These are phyloP conservation scores for Melieria crassipennis DNA, from an alignment of 2,888 invertebrate species.

Conservation along the genomic window DNA sequence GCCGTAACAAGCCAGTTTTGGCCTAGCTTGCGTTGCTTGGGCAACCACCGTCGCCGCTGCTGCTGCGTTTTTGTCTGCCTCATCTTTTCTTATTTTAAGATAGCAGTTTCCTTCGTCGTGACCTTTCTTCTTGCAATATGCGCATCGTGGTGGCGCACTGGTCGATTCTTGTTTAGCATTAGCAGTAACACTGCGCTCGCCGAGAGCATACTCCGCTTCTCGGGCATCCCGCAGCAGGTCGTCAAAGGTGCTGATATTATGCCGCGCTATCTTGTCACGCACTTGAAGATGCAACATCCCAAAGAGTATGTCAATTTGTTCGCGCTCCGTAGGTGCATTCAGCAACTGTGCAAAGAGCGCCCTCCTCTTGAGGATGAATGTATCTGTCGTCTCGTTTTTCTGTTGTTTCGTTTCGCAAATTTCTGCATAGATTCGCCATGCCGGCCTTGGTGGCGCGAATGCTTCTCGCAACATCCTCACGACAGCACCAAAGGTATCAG, in stretches of 20 bases:
- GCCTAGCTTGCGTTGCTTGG: conserved; percentile 2
- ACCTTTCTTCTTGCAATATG: conserved; percentile 16
- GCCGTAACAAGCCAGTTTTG: conserved; percentile 34
- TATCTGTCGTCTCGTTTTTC: conserved; percentile 20
- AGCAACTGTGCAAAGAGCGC: conserved; percentile 4
- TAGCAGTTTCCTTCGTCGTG: not conserved
- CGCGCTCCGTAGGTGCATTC: conserved; percentile 16
- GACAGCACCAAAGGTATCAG: not conserved
- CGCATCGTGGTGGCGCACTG: not conserved
- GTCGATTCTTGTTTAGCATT: not conserved
- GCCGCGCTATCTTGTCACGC: conserved; percentile 14
- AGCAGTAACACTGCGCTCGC: conserved; percentile 24
- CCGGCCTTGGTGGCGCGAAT: conserved; percentile 18
- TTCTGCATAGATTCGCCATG: conserved; percentile 33
- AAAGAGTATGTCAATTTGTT: conserved; percentile 26
- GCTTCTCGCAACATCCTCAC: conserved; percentile 5
- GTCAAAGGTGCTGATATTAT: conserved; percentile 12
- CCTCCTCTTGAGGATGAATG: conserved; percentile 11
- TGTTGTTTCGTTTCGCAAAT: conserved; percentile 36
- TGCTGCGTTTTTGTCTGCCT: conserved; percentile 9
- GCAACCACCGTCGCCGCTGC: not conserved
- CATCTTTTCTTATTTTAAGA: not conserved
- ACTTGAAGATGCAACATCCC: conserved; percentile 16
- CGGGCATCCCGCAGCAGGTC: conserved; percentile 12
- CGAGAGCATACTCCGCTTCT: conserved; percentile 8